Percentiles rank a stretch among this genome's conserved stretches.
phyloP scores from a whole-genome alignment of 2,888 invertebrate genomes.

The Mayetiola destructor region DNA sequence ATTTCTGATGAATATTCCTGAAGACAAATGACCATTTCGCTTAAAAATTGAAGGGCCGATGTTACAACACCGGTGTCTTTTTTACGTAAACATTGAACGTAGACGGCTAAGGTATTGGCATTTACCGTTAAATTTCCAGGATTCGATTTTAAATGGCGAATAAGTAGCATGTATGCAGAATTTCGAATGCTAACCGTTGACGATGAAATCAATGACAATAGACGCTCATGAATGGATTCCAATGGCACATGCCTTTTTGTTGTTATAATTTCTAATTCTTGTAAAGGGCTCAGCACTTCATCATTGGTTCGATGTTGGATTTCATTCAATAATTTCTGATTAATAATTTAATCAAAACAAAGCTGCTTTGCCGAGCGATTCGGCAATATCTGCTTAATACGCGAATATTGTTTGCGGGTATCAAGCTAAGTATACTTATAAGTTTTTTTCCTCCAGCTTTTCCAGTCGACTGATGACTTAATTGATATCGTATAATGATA shows the following conservation, averaged over 20 bases:
- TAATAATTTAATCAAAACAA: too few species aligned
- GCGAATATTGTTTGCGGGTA: too few species aligned
- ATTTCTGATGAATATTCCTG: constrained; percentile 73
- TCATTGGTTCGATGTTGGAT: constrained; percentile 31
- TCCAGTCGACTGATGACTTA: too few species aligned
- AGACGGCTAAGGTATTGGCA: constrained; percentile 54
- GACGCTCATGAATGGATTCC: constrained; percentile 45
- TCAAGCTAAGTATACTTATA: too few species aligned
- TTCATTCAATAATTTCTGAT: constrained; percentile 29
- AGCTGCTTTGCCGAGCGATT: too few species aligned
- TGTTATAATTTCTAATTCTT: constrained; percentile 60
- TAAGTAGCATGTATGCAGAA: constrained; percentile 56
- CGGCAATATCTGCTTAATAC: too few species aligned
- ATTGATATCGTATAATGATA: too few species aligned
- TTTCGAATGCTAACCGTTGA: constrained; percentile 46
- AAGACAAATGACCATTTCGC: constrained; percentile 67
- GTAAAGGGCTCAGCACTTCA: constrained; percentile 48
- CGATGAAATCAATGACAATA: constrained; percentile 51
- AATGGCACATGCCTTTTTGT: constrained; percentile 52
- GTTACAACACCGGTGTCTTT: constrained; percentile 63
- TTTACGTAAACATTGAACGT: constrained; percentile 68
- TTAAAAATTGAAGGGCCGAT: constrained; percentile 64
- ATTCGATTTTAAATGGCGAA: constrained; percentile 54
- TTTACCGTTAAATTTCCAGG: constrained; percentile 40
- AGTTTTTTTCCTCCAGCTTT: too few species aligned